Conservation (phyloP, 2,113 vertebrate species). For the Alethe diademata region DNA sequence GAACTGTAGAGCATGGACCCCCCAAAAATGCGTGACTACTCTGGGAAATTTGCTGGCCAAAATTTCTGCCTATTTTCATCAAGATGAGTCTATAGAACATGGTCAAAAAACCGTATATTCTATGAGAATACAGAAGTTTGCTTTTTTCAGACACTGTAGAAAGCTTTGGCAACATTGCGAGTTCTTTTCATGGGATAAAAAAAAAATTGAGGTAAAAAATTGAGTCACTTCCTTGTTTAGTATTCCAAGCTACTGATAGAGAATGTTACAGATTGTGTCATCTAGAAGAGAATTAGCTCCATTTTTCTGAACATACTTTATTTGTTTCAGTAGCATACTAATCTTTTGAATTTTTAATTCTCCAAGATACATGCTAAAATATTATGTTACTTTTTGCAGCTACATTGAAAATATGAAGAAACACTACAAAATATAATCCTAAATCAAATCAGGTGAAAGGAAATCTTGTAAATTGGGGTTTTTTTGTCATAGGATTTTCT, state of each 20-base stretch:
- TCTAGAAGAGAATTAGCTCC: not conserved
- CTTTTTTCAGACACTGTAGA: not conserved
- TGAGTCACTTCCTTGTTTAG: not conserved
- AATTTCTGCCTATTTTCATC: not conserved
- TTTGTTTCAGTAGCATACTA: not conserved
- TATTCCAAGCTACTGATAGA: not conserved
- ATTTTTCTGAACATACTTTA: not conserved
- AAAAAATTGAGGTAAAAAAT: not conserved
- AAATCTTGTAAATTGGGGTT: not conserved
- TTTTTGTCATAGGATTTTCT: not conserved
- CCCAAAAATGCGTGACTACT: not conserved
- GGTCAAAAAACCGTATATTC: rapidly evolving
- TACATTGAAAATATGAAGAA: not conserved
- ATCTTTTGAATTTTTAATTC: not conserved
- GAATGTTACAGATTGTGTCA: not conserved
- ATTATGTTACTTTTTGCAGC: not conserved
- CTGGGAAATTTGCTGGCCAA: not conserved
- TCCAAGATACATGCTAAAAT: not conserved
- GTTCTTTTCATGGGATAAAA: not conserved
- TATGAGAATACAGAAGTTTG: not conserved
- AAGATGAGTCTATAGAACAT: not conserved
- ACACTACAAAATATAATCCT: not conserved
- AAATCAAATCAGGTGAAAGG: not conserved
- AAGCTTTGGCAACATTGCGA: not conserved
- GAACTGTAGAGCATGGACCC: not conserved